Percentiles rank a stretch among this genome's conserved stretches.
phyloP scores from a whole-genome alignment of 37 sponge, comb jelly and placozoan species.

The Chondrosia reniformis region DNA sequence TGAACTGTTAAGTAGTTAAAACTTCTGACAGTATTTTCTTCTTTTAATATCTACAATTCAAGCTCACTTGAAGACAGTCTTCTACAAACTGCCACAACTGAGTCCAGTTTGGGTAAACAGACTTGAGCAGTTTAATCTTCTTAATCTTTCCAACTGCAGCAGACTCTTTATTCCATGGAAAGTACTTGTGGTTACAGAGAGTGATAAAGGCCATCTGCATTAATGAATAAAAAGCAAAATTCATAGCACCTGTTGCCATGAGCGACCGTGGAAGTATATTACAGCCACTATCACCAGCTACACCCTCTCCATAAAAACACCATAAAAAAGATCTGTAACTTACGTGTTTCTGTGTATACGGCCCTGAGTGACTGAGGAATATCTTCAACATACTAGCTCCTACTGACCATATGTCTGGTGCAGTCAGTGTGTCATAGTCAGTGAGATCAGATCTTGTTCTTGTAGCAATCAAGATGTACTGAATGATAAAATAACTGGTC shows the following conservation, averaged over 20 bases:
- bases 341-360: background rate
- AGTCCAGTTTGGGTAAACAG: background rate
- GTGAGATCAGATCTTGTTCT: background rate
- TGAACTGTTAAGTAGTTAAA: background rate
- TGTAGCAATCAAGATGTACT: background rate
- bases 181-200: background rate
- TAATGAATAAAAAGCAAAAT: no score
- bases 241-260: no score
- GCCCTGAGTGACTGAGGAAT: conserved; percentile 8
- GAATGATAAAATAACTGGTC: background rate
- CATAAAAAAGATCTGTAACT: background rate
- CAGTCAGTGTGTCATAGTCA: background rate
- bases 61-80: background rate
- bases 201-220: background rate
- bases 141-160: background rate
- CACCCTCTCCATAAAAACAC: background rate
- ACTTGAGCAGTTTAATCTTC: background rate
- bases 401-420: conserved; percentile 1
- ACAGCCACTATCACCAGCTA: background rate
- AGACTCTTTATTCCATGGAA: background rate
- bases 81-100: background rate
- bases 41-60: background rate
- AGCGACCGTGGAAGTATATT: no score
- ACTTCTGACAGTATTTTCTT: background rate
- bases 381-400: background rate